Conservation (phyloP, 1,140 invertebrate genomes). For the Drosophila carrolli region DNA sequence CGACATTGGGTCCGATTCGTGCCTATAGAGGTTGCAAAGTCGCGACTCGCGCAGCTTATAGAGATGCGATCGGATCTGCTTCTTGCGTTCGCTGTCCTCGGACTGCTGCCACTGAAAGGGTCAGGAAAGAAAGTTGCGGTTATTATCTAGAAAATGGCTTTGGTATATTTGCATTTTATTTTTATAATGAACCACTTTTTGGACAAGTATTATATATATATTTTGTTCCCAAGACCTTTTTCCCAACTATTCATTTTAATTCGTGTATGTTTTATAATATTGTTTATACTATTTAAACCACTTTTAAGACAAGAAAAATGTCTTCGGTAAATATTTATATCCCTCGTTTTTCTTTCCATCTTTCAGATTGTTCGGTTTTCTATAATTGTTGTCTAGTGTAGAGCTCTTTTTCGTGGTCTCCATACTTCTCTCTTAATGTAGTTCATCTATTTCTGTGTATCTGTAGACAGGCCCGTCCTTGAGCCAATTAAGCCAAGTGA, state of each 20-base stretch:
- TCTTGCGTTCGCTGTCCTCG: slow-evolving; percentile 93
- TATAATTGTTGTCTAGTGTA: background rate
- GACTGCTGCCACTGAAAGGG: slow-evolving; percentile 92
- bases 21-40: slow-evolving; percentile 89
- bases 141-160: background rate
- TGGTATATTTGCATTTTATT: background rate
- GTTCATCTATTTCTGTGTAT: background rate
- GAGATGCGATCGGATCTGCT: slow-evolving; percentile 93
- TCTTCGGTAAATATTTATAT: too few species aligned
- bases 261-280: too few species aligned
- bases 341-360: too few species aligned
- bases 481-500: slow-evolving; percentile 63
- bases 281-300: too few species aligned
- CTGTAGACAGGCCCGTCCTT: slow-evolving; percentile 48
- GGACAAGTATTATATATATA: too few species aligned
- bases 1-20: slow-evolving; percentile 61
- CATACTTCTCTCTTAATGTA: background rate
- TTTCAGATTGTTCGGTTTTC: too few species aligned
- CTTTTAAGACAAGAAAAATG: too few species aligned
- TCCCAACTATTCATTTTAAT: background rate
- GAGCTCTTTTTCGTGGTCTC: background rate
- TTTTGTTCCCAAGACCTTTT: too few species aligned
- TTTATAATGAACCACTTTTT: too few species aligned
- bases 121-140: background rate
- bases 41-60: slow-evolving; percentile 92